Conservation (phyloP, 1,140 invertebrate species). For the Cataglyphis hispanica region DNA sequence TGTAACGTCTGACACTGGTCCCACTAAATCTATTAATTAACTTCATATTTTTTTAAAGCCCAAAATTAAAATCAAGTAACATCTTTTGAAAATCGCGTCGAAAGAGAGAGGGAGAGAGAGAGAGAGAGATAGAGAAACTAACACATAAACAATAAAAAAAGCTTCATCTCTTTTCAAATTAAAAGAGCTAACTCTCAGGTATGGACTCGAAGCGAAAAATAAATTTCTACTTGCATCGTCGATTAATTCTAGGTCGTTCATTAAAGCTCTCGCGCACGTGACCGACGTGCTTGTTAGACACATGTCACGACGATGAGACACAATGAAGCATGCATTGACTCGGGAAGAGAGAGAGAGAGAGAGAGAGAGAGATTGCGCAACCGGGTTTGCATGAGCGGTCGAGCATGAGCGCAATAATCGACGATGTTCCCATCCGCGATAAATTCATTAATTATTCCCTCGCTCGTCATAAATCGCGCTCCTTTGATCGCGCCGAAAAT, state of each 20-base stretch:
- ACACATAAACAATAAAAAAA: no score
- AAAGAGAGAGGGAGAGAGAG: no score
- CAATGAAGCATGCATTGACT: conserved; percentile 11
- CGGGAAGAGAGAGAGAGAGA: background rate
- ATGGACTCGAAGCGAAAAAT: background rate
- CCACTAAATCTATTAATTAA: conserved; percentile 21
- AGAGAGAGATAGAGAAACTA: no score
- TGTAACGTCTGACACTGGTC: background rate
- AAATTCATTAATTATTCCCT: background rate
- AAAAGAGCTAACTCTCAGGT: background rate
- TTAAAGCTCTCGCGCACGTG: background rate
- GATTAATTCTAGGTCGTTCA: background rate
- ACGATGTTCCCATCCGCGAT: conserved; percentile 3
- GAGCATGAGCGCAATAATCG: conserved; percentile 53
- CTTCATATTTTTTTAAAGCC: background rate
- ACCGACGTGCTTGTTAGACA: background rate
- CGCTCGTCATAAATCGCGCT: background rate
- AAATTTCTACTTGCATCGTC: conserved; percentile 1
- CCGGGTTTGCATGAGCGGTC: conserved; percentile 43
- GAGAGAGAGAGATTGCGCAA: conserved; percentile 5
- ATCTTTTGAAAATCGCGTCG: background rate
- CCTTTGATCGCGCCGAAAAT: conserved; percentile 38
- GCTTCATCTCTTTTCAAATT: background rate
- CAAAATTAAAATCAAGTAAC: background rate
- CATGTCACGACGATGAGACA: background rate